phyloP scores from a whole-genome alignment of 2,113 vertebrate species.

The Hemiscyllium ocellatum region DNA sequence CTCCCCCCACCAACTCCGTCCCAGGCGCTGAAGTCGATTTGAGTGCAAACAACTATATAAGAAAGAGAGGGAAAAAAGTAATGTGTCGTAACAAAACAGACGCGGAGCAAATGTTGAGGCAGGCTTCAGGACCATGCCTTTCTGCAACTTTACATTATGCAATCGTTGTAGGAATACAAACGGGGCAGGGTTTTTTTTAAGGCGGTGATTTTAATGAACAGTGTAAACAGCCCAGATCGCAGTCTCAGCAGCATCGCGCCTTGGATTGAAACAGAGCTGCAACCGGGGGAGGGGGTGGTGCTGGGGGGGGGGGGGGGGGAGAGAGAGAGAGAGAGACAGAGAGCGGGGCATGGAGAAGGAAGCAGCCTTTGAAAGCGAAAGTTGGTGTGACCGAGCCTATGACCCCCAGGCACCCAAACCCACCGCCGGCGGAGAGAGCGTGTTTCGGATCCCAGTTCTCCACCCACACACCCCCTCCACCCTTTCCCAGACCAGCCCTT shows the following conservation, averaged over 20 bases:
- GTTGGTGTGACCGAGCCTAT: background rate
- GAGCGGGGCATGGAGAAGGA: background rate
- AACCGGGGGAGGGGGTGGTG: too few relatives aligned
- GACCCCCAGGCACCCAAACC: background rate
- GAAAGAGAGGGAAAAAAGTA: too few relatives aligned
- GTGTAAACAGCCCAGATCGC: background rate
- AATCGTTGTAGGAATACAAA: background rate
- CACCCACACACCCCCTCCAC: background rate
- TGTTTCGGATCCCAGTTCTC: background rate
- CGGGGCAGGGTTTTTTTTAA: background rate
- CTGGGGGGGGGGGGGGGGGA: rapidly evolving
- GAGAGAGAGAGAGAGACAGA: too few relatives aligned
- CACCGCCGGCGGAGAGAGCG: background rate
- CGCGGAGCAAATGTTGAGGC: background rate
- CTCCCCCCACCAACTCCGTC: background rate
- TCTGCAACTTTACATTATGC: too few relatives aligned
- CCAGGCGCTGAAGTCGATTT: background rate
- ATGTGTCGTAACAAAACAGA: background rate
- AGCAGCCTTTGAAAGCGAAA: background rate
- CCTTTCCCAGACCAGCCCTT: background rate
- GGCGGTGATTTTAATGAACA: background rate
- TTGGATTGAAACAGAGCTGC: background rate
- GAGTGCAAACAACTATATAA: background rate
- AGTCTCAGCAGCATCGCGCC: background rate
- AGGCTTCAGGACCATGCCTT: background rate